phyloP scores from a whole-genome alignment of 1,140 invertebrate genomes.

The Oryctes rhinoceros region DNA sequence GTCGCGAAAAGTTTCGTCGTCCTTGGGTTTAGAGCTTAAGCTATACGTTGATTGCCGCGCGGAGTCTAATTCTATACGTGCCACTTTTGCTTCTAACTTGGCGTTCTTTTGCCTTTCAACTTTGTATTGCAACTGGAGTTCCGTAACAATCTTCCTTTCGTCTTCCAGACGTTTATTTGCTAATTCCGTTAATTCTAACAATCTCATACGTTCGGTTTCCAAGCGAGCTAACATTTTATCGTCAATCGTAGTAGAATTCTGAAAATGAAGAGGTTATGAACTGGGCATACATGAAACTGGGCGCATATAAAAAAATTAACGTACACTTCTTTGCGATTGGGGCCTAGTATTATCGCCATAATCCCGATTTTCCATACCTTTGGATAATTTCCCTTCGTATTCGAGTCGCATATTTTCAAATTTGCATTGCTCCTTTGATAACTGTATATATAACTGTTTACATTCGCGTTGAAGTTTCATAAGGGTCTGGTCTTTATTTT shows the following conservation, averaged over 20 bases:
- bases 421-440: conserved; percentile 51
- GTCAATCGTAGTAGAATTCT: not conserved
- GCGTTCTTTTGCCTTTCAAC: conserved; percentile 54
- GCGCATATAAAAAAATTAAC: not conserved
- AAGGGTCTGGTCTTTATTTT: conserved; percentile 45
- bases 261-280: not conserved
- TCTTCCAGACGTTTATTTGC: conserved; percentile 64
- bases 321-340: not conserved
- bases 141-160: conserved; percentile 60
- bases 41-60: conserved; percentile 36
- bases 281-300: not conserved
- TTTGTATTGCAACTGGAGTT: conserved; percentile 49
- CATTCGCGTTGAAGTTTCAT: conserved; percentile 48
- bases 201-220: conserved; percentile 65
- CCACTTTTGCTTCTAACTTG: conserved; percentile 54
- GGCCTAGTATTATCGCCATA: not conserved
- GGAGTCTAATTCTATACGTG: conserved; percentile 51
- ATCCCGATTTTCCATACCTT: not conserved
- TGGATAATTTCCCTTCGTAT: conserved; percentile 56
- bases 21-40: not conserved
- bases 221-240: conserved; percentile 51
- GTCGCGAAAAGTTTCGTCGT: conserved; percentile 45
- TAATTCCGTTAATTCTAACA: conserved; percentile 64
- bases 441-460: conserved; percentile 41
- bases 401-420: conserved; percentile 66